Percentiles rank a stretch among this genome's conserved stretches.
These are phyloP conservation scores for Siderastrea radians DNA, from an alignment of 92 coral and sea anemone species.

Conservation along the genomic window DNA sequence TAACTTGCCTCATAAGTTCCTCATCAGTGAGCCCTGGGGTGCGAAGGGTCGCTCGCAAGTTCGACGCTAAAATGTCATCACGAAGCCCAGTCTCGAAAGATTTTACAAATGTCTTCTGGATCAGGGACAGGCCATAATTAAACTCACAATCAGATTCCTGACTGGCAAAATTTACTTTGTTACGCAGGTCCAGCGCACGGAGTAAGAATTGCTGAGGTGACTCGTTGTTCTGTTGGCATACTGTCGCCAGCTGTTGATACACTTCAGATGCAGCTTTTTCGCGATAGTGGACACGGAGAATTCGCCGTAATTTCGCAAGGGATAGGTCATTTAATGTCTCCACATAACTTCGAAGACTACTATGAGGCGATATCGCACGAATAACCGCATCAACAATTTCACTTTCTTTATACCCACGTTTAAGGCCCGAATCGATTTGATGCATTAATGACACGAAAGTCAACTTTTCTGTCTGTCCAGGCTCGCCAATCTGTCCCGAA, in stretches of 20 bases:
- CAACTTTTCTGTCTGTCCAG: too few species aligned
- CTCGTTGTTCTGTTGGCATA: conserved; percentile 36
- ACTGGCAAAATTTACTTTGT: conserved; percentile 73
- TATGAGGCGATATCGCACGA: too few species aligned
- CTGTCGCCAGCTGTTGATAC: conserved; percentile 40
- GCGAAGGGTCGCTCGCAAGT: conserved; percentile 26
- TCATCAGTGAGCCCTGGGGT: conserved; percentile 39
- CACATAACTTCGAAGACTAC: conserved; percentile 27
- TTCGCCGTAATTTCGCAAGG: conserved; percentile 50
- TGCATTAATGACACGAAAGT: too few species aligned
- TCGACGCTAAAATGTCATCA: conserved; percentile 54
- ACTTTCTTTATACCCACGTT: too few species aligned
- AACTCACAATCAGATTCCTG: conserved; percentile 78
- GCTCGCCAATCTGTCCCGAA: conserved; percentile 53
- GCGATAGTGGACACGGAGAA: conserved; percentile 20
- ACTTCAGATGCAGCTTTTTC: conserved; percentile 58
- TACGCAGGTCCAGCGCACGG: conserved; percentile 59
- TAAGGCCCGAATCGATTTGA: too few species aligned
- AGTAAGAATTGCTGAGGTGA: conserved; percentile 65
- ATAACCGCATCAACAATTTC: too few species aligned
- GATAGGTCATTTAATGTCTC: conserved; percentile 59
- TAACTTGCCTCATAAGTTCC: conserved; percentile 69
- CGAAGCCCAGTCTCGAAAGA: conserved; percentile 70
- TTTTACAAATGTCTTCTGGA: conserved; percentile 67
- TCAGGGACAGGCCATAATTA: conserved; percentile 63